Conservation (phyloP, 2,888 invertebrate genomes). For the Eupithecia insigniata region DNA sequence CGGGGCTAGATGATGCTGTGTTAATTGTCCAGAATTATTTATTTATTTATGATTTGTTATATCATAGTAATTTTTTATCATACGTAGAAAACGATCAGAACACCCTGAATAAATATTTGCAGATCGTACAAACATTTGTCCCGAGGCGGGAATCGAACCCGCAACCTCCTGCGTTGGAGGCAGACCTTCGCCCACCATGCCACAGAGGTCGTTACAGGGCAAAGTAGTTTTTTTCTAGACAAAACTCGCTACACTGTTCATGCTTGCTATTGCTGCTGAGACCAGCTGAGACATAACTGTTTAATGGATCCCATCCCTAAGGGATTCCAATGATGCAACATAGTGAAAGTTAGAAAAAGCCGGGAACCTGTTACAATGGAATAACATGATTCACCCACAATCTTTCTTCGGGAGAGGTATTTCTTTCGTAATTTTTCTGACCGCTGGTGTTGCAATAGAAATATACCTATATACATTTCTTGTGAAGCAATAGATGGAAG, state of each 20-base stretch:
- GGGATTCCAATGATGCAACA: slow-evolving; percentile 48
- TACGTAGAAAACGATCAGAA: too few species aligned
- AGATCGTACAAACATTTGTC: too few species aligned
- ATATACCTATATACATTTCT: background rate
- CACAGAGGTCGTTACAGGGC: too few species aligned
- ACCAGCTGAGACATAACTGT: background rate
- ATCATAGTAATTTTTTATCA: too few species aligned
- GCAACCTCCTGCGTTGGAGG: too few species aligned
- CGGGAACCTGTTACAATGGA: slow-evolving; percentile 46
- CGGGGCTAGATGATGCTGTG: too few species aligned
- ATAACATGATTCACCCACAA: slow-evolving; percentile 37
- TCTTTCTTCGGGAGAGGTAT: slow-evolving; percentile 27
- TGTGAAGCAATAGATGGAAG: background rate
- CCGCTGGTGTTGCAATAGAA: slow-evolving; percentile 33
- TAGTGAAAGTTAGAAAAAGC: slow-evolving; percentile 59
- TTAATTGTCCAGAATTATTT: too few species aligned
- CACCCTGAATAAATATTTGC: too few species aligned
- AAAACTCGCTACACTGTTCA: background rate
- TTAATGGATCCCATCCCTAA: slow-evolving; percentile 19
- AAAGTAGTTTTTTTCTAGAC: too few species aligned
- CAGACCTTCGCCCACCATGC: too few species aligned
- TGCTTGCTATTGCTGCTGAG: background rate
- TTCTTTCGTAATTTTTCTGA: slow-evolving; percentile 44
- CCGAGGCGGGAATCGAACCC: too few species aligned
- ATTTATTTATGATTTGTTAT: too few species aligned